Evolutionary conservation across 2,888 invertebrate species (phyloP).

Genomic region (Helleia helle): DNA sequence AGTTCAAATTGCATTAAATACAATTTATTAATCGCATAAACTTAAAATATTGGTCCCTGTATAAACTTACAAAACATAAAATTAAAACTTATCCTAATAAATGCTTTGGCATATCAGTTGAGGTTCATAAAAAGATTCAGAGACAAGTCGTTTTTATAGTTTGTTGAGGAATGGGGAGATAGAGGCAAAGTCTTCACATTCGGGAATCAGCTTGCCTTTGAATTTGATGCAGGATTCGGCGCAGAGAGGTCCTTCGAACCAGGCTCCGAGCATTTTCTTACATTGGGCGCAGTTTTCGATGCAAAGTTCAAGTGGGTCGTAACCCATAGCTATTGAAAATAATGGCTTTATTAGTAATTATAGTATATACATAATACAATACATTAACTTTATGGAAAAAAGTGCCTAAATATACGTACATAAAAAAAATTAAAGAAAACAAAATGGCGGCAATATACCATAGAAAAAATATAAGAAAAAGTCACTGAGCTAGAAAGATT

Average conservation of each 20-base stretch:
- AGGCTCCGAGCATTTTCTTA: constrained; percentile 89
- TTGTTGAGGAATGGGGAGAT: constrained; percentile 84
- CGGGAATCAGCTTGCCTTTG: constrained; percentile 88
- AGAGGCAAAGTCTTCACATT: constrained; percentile 87
- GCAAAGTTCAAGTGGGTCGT: constrained; percentile 79
- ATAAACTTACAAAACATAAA: constrained; percentile 16
- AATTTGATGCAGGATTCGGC: constrained; percentile 89
- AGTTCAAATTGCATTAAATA: constrained; percentile 1
- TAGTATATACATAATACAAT: no score
- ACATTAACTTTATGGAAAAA: no score
- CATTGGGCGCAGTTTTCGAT: constrained; percentile 92
- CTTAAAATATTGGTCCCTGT: constrained; percentile 18
- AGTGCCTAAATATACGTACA: no score
- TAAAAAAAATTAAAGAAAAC: no score
- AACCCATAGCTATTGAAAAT: constrained; percentile 49
- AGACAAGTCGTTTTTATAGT: constrained; percentile 28
- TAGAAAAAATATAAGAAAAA: no score
- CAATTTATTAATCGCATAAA: constrained; percentile 7
- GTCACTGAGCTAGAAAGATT: no score
- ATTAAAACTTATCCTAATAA: constrained; percentile 17
- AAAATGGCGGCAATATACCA: no score
- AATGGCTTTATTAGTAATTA: background rate
- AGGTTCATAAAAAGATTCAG: background rate
- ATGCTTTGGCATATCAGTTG: constrained; percentile 24
- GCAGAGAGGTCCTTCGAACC: constrained; percentile 90